Percentiles rank a stretch among this genome's conserved stretches.
Evolutionary conservation across 2,797 vertebrate genomes (phyloP).

Genomic region (Anisognathus igniventris): DNA sequence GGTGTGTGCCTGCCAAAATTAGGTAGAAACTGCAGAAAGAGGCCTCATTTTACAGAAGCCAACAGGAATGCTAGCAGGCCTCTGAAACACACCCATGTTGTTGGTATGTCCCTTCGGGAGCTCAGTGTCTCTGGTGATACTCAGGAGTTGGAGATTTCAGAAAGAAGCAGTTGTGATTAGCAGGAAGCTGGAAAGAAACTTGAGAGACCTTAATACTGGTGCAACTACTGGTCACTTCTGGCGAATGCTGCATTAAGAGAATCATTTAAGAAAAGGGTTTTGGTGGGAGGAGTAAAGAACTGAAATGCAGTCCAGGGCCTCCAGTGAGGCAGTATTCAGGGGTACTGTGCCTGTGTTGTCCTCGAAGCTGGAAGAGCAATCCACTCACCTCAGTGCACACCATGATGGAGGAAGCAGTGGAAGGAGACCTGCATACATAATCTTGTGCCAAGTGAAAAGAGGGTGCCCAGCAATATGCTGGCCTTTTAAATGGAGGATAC

Average conservation of each 20-base stretch:
- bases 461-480: not conserved
- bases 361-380: not conserved
- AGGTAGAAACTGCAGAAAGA: not conserved
- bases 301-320: not conserved
- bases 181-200: not conserved
- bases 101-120: not conserved
- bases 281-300: not conserved
- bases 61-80: not conserved
- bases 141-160: not conserved
- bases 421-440: not conserved
- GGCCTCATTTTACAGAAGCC: not conserved
- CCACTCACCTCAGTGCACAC: accelerated
- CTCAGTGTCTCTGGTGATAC: not conserved
- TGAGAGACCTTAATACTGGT: not conserved
- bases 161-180: not conserved
- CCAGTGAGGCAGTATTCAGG: not conserved
- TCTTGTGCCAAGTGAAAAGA: not conserved
- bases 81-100: not conserved
- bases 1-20: not conserved
- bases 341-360: not conserved
- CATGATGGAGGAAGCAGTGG: not conserved
- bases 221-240: not conserved
- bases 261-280: not conserved
- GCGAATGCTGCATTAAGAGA: not conserved
- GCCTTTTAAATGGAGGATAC: not conserved